Percentiles rank a stretch among this genome's conserved stretches.
phyloP scores from a whole-genome alignment of 1,140 invertebrate genomes.

The Dinoponera quadriceps region DNA sequence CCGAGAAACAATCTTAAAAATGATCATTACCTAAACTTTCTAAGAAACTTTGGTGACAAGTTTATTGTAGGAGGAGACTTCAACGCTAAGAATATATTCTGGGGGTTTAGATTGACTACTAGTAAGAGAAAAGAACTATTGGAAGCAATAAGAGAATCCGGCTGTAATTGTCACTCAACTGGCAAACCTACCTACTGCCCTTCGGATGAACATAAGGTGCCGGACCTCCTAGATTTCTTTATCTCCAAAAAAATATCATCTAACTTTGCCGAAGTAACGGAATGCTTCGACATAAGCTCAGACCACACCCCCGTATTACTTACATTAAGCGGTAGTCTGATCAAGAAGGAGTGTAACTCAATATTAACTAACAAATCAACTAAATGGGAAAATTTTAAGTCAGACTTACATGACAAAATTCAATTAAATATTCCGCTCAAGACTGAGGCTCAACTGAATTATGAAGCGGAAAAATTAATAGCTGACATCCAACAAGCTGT shows the following conservation, averaged over 20 bases:
- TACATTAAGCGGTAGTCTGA: not conserved
- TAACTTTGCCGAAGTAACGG: not conserved
- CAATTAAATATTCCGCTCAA: not conserved
- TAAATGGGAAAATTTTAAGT: not conserved
- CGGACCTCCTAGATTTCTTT: slow-evolving; percentile 7
- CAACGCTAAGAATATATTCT: slow-evolving; percentile 77
- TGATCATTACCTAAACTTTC: slow-evolving; percentile 76
- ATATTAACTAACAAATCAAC: not conserved
- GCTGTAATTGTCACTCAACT: slow-evolving; percentile 53
- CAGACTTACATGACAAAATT: not conserved
- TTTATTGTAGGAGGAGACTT: slow-evolving; percentile 80
- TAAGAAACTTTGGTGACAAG: slow-evolving; percentile 71
- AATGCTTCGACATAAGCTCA: slow-evolving; percentile 1
- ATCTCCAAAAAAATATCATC: slow-evolving; percentile 4
- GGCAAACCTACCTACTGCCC: slow-evolving; percentile 74
- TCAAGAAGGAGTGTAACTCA: not conserved
- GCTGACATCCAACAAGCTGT: not conserved
- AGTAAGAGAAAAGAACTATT: slow-evolving; percentile 68
- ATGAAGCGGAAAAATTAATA: not conserved
- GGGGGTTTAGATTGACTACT: slow-evolving; percentile 70
- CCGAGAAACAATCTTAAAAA: slow-evolving; percentile 67
- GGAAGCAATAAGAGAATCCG: slow-evolving; percentile 43
- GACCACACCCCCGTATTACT: slow-evolving; percentile 17
- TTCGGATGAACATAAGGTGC: slow-evolving; percentile 54
- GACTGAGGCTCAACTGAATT: not conserved